Evolutionary conservation across 2,113 vertebrate genomes (phyloP).

Genomic region (Microtus montanus): DNA sequence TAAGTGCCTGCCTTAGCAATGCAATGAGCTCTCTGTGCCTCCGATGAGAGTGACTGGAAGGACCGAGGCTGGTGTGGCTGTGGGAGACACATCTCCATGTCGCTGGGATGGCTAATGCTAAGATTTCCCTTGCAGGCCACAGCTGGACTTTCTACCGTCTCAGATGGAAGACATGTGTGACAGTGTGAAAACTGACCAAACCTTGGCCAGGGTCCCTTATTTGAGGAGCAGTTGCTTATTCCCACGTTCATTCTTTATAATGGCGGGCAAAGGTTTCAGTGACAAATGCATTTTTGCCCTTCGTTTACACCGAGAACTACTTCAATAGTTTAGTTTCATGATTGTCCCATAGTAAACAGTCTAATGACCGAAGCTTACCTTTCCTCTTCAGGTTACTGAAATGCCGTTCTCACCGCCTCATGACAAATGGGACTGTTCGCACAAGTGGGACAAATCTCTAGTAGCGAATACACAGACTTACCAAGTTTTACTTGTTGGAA

Average conservation of each 20-base stretch:
- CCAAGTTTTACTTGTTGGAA: background rate
- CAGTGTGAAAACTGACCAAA: constrained; percentile 21
- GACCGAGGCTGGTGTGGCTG: background rate
- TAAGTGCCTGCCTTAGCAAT: background rate
- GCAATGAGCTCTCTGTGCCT: constrained; percentile 53
- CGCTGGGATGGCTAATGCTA: background rate
- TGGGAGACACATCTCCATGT: background rate
- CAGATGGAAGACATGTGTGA: background rate
- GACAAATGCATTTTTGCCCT: constrained; percentile 24
- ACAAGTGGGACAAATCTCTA: constrained; percentile 21
- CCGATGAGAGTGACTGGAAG: constrained; percentile 22
- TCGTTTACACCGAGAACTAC: constrained; percentile 4
- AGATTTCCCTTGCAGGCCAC: background rate
- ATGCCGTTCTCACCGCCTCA: constrained; percentile 26
- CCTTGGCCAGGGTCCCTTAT: background rate
- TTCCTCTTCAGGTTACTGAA: background rate
- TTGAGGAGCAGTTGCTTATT: constrained; percentile 16
- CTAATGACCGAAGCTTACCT: background rate
- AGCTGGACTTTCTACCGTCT: background rate
- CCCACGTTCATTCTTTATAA: background rate
- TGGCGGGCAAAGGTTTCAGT: background rate
- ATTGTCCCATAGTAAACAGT: constrained; percentile 14
- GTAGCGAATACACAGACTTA: background rate
- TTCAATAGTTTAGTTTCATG: constrained; percentile 46
- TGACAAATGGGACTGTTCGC: constrained; percentile 34